Percentiles rank a stretch among this genome's conserved stretches.
Evolutionary conservation across 1,140 invertebrate species (phyloP).

Genomic region (Drosophila elegans): DNA sequence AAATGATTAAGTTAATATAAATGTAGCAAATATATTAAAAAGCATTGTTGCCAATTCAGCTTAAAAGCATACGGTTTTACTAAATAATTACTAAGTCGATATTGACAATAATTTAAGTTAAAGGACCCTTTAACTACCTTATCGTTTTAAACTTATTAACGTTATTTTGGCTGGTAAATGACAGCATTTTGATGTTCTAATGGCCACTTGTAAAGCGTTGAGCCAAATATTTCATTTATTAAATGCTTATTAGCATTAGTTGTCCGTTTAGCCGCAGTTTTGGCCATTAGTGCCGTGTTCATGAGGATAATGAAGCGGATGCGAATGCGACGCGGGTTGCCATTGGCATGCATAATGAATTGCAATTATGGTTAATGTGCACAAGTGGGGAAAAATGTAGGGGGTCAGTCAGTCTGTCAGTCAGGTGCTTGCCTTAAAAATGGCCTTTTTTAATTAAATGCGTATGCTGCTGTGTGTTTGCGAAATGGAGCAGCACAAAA

Average conservation of each 20-base stretch:
- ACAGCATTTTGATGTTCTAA: conserved; percentile 3
- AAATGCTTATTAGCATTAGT: conserved; percentile 52
- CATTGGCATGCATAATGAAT: conserved; percentile 56
- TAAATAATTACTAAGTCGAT: too few relatives aligned
- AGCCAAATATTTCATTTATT: conserved; percentile 45
- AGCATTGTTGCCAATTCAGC: too few relatives aligned
- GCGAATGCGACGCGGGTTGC: conserved; percentile 11
- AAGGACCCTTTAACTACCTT: too few relatives aligned
- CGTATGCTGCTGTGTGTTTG: conserved; percentile 7
- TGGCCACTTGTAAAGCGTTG: conserved; percentile 14
- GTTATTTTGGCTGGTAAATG: too few relatives aligned
- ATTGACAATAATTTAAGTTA: too few relatives aligned
- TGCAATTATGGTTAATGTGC: conserved; percentile 56
- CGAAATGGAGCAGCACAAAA: conserved; percentile 41
- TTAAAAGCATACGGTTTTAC: too few relatives aligned
- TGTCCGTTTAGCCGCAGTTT: conserved; percentile 36
- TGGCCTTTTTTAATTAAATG: conserved; percentile 49
- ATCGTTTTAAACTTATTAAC: too few relatives aligned
- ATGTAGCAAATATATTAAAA: too few relatives aligned
- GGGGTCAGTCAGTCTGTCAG: background rate
- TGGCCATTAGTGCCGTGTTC: conserved; percentile 25
- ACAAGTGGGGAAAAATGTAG: conserved; percentile 2
- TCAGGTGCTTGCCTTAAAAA: conserved; percentile 35
- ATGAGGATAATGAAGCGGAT: conserved; percentile 35
- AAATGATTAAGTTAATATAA: too few relatives aligned